Evolutionary conservation across 1,140 invertebrate species (phyloP).

Genomic region (Ips typographus): DNA sequence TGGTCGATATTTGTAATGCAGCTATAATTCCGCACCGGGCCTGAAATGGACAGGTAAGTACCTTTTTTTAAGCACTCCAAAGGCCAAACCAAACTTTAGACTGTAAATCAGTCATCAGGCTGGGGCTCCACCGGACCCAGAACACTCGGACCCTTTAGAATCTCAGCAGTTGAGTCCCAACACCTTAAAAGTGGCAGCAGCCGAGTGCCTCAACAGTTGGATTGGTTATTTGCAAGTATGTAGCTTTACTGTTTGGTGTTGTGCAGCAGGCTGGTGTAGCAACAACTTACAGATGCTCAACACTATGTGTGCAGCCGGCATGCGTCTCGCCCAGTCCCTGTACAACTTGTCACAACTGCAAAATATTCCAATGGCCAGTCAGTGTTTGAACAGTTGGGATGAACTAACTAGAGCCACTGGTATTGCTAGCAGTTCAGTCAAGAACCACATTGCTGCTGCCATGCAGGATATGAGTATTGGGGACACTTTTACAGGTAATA

Average conservation of each 20-base stretch:
- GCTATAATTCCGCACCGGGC: no score
- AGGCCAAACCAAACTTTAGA: no score
- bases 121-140: slow-evolving; percentile 9
- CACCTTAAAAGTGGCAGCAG: slow-evolving; percentile 57
- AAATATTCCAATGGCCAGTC: slow-evolving; percentile 58
- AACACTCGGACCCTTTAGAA: slow-evolving; percentile 38
- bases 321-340: slow-evolving; percentile 59
- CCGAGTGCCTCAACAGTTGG: slow-evolving; percentile 66
- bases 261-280: slow-evolving; percentile 18
- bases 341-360: slow-evolving; percentile 57
- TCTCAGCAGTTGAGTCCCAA: slow-evolving; percentile 49
- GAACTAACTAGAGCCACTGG: slow-evolving; percentile 61
- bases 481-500: slow-evolving; percentile 47
- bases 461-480: slow-evolving; percentile 59
- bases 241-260: slow-evolving; percentile 1
- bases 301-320: slow-evolving; percentile 61
- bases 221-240: slow-evolving; percentile 63
- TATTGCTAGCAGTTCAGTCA: slow-evolving; percentile 63
- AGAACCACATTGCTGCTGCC: slow-evolving; percentile 61
- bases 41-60: no score
- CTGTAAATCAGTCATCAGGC: background rate
- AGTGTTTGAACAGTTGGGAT: slow-evolving; percentile 62
- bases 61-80: no score
- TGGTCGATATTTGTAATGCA: no score
- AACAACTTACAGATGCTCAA: slow-evolving; percentile 57